Percentiles rank a stretch among this genome's conserved stretches.
Conservation (phyloP, 1,140 invertebrate species). For the Temnothorax longispinosus region DNA sequence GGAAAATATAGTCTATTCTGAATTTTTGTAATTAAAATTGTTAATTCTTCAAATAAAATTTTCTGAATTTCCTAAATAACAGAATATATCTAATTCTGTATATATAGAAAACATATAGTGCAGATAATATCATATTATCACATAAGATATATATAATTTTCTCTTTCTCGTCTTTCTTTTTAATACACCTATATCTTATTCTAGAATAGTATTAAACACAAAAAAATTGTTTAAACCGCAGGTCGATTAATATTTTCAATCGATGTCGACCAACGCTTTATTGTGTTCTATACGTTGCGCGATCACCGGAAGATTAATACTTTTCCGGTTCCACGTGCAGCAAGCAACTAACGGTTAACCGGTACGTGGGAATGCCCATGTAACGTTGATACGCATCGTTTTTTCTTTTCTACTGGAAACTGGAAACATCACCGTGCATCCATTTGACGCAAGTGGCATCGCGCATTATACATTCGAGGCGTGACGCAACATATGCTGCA, state of each 20-base stretch:
- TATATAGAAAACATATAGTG: too few species aligned
- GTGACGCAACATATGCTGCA: conserved; percentile 20
- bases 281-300: background rate
- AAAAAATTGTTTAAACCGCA: background rate
- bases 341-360: conserved; percentile 32
- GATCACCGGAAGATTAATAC: conserved; percentile 7
- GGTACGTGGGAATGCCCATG: background rate
- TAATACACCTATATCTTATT: background rate
- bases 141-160: background rate
- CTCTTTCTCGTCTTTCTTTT: too few species aligned
- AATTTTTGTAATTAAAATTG: background rate
- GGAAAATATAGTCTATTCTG: too few species aligned
- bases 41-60: background rate
- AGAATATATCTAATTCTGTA: background rate
- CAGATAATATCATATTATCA: background rate
- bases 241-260: background rate
- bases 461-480: conserved; percentile 38
- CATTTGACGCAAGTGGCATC: conserved; percentile 44
- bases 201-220: background rate
- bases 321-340: background rate
- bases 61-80: background rate
- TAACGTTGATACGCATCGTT: conserved; percentile 30
- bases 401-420: conserved; percentile 17
- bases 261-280: background rate
- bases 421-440: background rate